Evolutionary conservation across 2,113 vertebrate species (phyloP).

Genomic region (human): GRCh38 chr5:80450501-80451000

Average conservation of each 20-base stretch:
- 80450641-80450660: background rate
- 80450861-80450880: too few species aligned
- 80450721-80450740: conserved; percentile 16
- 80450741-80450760: conserved; percentile 32
- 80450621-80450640: conserved; percentile 13
- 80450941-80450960: too few species aligned
- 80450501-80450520: conserved; percentile 89
- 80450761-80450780: background rate
- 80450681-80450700: conserved; percentile 32
- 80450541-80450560: conserved; percentile 93
- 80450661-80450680: background rate
- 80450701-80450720: conserved; percentile 17
- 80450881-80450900: too few species aligned
- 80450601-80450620: background rate
- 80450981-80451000: too few species aligned
- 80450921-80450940: too few species aligned
- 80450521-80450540: conserved; percentile 90
- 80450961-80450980: too few species aligned
- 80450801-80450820: background rate
- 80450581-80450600: conserved; percentile 87
- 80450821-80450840: too few species aligned
- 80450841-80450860: too few species aligned
- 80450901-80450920: too few species aligned
- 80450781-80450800: conserved; percentile 36
- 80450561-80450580: conserved; percentile 93